Conservation (phyloP, 1,140 invertebrate genomes). For the Hesperophylax magnus region DNA sequence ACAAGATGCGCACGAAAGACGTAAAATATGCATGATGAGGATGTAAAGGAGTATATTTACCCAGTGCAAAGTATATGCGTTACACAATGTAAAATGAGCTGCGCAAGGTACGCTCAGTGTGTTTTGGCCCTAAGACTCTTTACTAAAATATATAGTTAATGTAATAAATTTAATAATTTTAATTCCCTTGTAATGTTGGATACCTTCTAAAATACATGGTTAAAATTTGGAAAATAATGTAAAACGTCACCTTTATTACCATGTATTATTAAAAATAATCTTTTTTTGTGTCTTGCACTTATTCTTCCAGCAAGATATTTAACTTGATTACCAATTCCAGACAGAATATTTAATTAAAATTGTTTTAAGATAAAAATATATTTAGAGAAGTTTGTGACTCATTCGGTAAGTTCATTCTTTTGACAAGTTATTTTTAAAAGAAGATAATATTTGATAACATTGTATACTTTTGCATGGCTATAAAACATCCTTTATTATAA, state of each 20-base stretch:
- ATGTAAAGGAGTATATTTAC: too few species aligned
- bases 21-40: too few species aligned
- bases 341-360: not conserved
- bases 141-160: not conserved
- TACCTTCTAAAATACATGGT: too few species aligned
- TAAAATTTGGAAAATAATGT: too few species aligned
- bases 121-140: not conserved
- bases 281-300: not conserved
- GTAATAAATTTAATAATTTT: too few species aligned
- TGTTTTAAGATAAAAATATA: not conserved
- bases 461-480: constrained; percentile 3
- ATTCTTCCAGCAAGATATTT: not conserved
- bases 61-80: too few species aligned
- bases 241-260: not conserved
- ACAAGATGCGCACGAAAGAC: too few species aligned
- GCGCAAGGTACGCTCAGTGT: too few species aligned
- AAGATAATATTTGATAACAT: not conserved
- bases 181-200: too few species aligned
- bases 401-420: not conserved
- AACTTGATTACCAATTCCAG: not conserved
- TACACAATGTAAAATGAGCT: too few species aligned
- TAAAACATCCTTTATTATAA: not conserved
- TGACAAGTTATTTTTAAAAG: not conserved
- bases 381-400: not conserved
- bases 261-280: not conserved